A percentile compares a stretch with the other conserved stretches of the same genome.
These are phyloP conservation scores for Pyrgus malvae DNA, from an alignment of 2,888 invertebrate genomes.

Conservation along the genomic window DNA sequence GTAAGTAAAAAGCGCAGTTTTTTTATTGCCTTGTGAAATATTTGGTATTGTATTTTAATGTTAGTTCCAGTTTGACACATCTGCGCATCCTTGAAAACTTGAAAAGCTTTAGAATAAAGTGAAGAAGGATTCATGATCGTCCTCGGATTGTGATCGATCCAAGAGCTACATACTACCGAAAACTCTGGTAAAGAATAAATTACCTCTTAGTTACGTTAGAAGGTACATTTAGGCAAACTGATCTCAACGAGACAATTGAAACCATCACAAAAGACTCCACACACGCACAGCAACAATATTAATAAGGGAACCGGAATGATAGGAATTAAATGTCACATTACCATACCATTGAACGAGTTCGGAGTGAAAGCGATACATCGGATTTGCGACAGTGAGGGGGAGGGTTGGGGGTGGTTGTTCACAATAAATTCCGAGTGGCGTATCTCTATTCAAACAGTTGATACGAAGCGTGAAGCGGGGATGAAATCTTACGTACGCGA, in stretches of 20 bases:
- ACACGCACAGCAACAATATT: constrained; percentile 37
- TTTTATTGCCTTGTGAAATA: too few species aligned
- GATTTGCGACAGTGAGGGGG: constrained; percentile 70
- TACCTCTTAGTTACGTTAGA: neutral
- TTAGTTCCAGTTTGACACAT: too few species aligned
- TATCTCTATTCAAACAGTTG: constrained; percentile 80
- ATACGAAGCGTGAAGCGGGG: constrained; percentile 64
- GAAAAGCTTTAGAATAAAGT: too few species aligned
- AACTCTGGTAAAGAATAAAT: too few species aligned
- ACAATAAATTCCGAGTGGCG: constrained; percentile 75
- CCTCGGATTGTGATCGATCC: too few species aligned
- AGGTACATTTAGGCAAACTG: neutral
- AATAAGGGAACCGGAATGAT: constrained; percentile 57
- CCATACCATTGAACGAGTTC: constrained; percentile 67
- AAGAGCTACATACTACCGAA: too few species aligned
- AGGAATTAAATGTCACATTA: constrained; percentile 78
- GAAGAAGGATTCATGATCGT: too few species aligned
- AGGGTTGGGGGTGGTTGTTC: constrained; percentile 46
- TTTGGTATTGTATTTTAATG: too few species aligned
- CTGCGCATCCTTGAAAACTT: too few species aligned
- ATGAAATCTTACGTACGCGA: constrained; percentile 68
- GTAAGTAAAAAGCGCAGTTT: too few species aligned
- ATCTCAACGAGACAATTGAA: constrained; percentile 29
- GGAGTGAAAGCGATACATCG: constrained; percentile 75
- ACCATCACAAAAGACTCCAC: constrained; percentile 29